Evolutionary conservation across 1,140 invertebrate species (phyloP), one percentile per base, ranked within the genome.

Genomic region (Stenopsyche tienmushanensis): DNA sequence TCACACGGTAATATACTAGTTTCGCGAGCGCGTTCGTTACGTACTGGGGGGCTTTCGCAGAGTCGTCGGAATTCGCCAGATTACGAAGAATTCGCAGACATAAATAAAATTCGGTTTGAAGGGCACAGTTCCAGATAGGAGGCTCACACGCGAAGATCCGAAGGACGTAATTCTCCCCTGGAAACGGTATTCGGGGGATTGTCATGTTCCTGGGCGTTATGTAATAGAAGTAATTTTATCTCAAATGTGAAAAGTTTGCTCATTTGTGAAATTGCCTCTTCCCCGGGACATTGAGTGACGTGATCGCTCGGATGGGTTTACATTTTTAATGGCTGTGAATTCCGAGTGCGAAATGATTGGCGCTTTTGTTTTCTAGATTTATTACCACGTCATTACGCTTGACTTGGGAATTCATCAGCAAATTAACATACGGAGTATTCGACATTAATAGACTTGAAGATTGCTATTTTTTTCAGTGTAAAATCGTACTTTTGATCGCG

Each of bases 191-290:
- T 41, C 54, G 15, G 25, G 41, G 65, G 59, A 67, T 67, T 67
- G 65, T 67, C 65, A 62, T 63, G 65, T 57, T 66, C 49, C 58
- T 25, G 20, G 58, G 65, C 29, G 63, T 62, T 66, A 66, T 65
- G 63, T 69, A 62, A 69, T 69, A 69, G 67, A 69, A 69, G 67
- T 65, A 65, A 69, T 69, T 69, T 69, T 64, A 63, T 69, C 63
- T 64, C 67, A 64, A 69, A 69, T 69, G 67, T 69, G 67, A 69
- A 69, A 69, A 69, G 67, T 69, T 69, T 62, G 67, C 67, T 69
- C 67, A 64, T 69, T 69, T 69, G 67, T 64, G 67, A 69, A 69
- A 69, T 69, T 65, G 67, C 63, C 59, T 68, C 62, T 62, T 39
- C 59, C 44, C 18, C 44, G 47, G 54, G 67, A 42, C 59, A 57